Evolutionary conservation across 2,113 vertebrate species (phyloP), one percentile per base, ranked within the genome.

Genomic region (Hassar affinis): DNA sequence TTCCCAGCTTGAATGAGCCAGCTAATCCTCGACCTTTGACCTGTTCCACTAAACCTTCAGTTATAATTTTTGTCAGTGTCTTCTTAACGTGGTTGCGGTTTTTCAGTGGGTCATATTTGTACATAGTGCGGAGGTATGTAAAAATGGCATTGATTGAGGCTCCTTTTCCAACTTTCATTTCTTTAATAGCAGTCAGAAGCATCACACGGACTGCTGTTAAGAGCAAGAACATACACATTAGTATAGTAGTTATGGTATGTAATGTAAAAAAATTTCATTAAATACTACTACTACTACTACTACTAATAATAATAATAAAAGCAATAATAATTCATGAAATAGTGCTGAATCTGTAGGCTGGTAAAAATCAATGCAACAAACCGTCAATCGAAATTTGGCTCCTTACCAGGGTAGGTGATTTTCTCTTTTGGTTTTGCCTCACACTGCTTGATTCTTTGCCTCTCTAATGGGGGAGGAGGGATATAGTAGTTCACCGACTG

Each of bases 21-120:
- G 96, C 95, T 90, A 99, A 91, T 81, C 98, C 98, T 42, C 97
- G 96, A 81, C 98, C 98, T 95, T 96, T 99, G 85, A 98, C 95
- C 87, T 96, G 95, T 81, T 96, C 93, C 38, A 99, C 95, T 85
- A 97, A 86, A 79, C 95, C 94, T 84, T 98, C 97, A 1, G 94
- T 88, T 17, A 99, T 95, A 56, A 99, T 93, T 90, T 97, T 98
- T 64, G 91, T 94, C 85, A 99, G 87, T 4, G 94, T 95, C 85
- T 95, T 96, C 91, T 94, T 97, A 86, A 99, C 95, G 91, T 97
- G 96, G 45, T 92, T 93, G 82, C 95, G 95, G 87, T 98, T 98
- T 83, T 94, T 96, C 30, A 96, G 89, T 10, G 96, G 94, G 88
- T 99, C 96, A 0, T 96, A 99, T 66, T 93, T 93, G 66, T 96